Percentiles rank a stretch among this genome's conserved stretches.
These are phyloP conservation scores for Cremastinae sp. DNA, from an alignment of 2,888 invertebrate species.

Conservation along the genomic window DNA sequence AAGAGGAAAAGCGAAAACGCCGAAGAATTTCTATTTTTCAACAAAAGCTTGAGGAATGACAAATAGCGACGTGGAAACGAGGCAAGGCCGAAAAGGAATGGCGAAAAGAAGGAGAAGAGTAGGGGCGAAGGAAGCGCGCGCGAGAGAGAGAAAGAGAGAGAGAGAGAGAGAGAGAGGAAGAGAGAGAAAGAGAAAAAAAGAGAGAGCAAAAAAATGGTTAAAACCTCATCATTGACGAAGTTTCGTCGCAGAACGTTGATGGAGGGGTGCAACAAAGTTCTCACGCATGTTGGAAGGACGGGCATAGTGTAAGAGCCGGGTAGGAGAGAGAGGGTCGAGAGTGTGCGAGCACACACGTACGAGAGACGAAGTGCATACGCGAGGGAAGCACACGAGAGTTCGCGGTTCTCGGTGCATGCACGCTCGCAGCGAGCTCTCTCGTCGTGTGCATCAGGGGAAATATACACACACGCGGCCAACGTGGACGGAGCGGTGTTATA, in stretches of 20 bases:
- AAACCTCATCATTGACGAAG: conserved; percentile 25
- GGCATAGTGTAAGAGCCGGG: not conserved
- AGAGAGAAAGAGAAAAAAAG: conserved; percentile 5
- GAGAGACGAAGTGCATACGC: conserved; percentile 16
- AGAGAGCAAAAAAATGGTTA: not conserved
- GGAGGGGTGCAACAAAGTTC: conserved; percentile 52
- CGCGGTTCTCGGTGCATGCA: not conserved
- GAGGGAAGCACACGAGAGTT: not conserved
- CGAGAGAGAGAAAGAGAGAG: not conserved
- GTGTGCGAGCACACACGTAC: not conserved
- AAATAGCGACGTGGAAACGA: not conserved
- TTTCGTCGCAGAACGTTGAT: conserved; percentile 19
- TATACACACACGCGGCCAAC: not conserved
- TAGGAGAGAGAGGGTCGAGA: too few species aligned
- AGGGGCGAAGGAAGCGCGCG: not conserved
- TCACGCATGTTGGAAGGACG: conserved; percentile 54
- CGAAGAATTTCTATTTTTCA: not conserved
- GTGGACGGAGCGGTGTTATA: conserved; percentile 34
- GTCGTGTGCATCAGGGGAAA: not conserved
- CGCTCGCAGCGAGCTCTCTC: not conserved
- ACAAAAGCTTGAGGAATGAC: not conserved
- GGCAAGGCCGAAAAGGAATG: conserved; percentile 5
- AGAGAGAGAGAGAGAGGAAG: conserved; percentile 12
- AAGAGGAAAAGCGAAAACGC: too few species aligned
- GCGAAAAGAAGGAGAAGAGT: not conserved